phyloP scores from a whole-genome alignment of 2,888 invertebrate species.

The Oegoconia quadripuncta region DNA sequence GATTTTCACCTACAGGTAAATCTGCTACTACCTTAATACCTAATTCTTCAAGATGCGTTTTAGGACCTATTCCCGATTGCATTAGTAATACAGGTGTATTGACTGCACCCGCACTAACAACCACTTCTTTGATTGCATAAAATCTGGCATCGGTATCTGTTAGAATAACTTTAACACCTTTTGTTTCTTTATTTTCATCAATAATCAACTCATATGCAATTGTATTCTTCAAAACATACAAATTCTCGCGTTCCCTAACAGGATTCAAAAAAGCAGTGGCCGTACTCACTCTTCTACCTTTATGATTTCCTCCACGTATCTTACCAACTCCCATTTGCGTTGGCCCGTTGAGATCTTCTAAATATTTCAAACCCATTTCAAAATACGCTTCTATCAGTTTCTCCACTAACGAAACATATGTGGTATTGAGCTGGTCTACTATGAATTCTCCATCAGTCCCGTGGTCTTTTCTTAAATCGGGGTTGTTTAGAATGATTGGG shows the following conservation, averaged over 20 bases:
- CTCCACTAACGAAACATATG: slow-evolving; percentile 49
- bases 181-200: slow-evolving; percentile 38
- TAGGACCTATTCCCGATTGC: slow-evolving; percentile 63
- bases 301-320: slow-evolving; percentile 67
- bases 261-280: slow-evolving; percentile 70
- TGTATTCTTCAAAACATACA: slow-evolving; percentile 53
- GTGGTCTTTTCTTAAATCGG: slow-evolving; percentile 52
- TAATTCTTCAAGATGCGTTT: slow-evolving; percentile 41
- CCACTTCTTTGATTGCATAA: slow-evolving; percentile 53
- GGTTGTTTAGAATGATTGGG: slow-evolving; percentile 55
- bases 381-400: slow-evolving; percentile 58
- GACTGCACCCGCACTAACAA: slow-evolving; percentile 58
- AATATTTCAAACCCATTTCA: slow-evolving; percentile 69
- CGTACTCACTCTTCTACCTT: slow-evolving; percentile 76
- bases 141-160: slow-evolving; percentile 39
- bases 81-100: slow-evolving; percentile 60
- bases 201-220: slow-evolving; percentile 41
- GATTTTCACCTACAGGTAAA: slow-evolving; percentile 63
- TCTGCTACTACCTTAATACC: slow-evolving; percentile 45
- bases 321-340: slow-evolving; percentile 77
- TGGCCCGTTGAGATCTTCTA: slow-evolving; percentile 60
- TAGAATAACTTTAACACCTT: slow-evolving; percentile 44
- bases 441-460: slow-evolving; percentile 72
- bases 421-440: slow-evolving; percentile 68
- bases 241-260: slow-evolving; percentile 46